These are phyloP conservation scores for Mermis nigrescens DNA, from an alignment of 2,888 invertebrate species.

Conservation along the genomic window DNA sequence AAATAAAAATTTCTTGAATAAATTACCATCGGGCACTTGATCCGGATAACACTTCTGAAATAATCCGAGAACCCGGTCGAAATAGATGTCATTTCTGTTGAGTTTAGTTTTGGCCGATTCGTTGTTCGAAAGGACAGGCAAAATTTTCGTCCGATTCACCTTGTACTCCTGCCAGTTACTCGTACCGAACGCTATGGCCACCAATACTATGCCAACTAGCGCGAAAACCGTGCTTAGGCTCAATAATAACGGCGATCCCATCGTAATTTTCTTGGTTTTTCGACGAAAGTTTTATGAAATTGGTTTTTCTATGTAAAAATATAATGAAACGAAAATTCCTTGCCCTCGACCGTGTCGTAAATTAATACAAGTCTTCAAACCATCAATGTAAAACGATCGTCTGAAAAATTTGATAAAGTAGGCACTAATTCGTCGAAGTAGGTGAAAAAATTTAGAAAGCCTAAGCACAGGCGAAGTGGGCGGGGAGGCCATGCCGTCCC, in stretches of 20 bases:
- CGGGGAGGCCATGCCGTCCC: too few relatives aligned
- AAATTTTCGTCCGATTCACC: conserved; percentile 50
- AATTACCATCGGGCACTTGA: conserved; percentile 47
- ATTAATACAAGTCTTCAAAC: too few relatives aligned
- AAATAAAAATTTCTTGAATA: neutral
- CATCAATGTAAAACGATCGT: too few relatives aligned
- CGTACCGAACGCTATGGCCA: conserved; percentile 81
- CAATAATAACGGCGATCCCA: conserved; percentile 54
- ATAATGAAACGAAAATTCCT: too few relatives aligned
- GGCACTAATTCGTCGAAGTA: too few relatives aligned
- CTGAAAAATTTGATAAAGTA: too few relatives aligned
- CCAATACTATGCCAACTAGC: conserved; percentile 73
- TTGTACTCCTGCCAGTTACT: conserved; percentile 90
- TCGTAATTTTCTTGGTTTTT: too few relatives aligned
- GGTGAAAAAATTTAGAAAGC: too few relatives aligned
- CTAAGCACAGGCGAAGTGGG: too few relatives aligned
- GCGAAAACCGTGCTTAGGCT: conserved; percentile 86
- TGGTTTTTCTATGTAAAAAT: too few relatives aligned
- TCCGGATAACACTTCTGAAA: conserved; percentile 85
- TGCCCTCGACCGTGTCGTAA: too few relatives aligned
- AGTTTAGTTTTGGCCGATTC: conserved; percentile 11
- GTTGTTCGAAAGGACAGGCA: conserved; percentile 6
- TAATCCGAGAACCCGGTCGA: conserved; percentile 72
- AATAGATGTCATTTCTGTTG: conserved; percentile 45
- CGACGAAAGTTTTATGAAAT: too few relatives aligned